A percentile compares a stretch with the other conserved stretches of the same genome.
Evolutionary conservation across 1,140 invertebrate species (phyloP).

Genomic region (Mamestra configurata): DNA sequence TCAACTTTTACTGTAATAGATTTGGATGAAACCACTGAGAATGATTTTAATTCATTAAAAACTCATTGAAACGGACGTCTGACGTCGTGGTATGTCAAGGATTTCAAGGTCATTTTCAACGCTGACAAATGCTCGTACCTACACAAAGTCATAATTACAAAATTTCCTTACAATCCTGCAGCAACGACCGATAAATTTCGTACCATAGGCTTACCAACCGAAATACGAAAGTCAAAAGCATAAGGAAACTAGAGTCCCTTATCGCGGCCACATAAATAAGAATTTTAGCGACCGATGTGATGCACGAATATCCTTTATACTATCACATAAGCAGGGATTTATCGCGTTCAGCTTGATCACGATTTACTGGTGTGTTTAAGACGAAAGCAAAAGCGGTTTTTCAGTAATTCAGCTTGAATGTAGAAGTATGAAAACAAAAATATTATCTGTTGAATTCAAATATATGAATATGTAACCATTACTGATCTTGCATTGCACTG

Average conservation of each 20-base stretch:
- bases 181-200: conserved; percentile 8
- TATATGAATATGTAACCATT: too few relatives aligned
- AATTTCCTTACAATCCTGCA: not conserved
- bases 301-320: conserved; percentile 50
- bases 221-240: conserved; percentile 36
- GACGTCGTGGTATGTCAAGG: too few relatives aligned
- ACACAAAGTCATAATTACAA: not conserved
- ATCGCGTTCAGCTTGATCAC: conserved; percentile 50
- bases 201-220: not conserved
- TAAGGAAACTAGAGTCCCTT: conserved; percentile 51
- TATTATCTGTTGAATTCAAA: too few relatives aligned
- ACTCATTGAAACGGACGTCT: too few relatives aligned
- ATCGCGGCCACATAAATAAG: conserved; percentile 51
- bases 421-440: too few relatives aligned
- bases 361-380: conserved; percentile 33
- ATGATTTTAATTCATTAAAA: too few relatives aligned
- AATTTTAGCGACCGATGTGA: conserved; percentile 49
- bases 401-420: not conserved
- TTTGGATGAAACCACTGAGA: too few relatives aligned
- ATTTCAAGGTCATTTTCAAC: not conserved
- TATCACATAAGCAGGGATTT: conserved; percentile 49
- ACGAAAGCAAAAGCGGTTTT: not conserved
- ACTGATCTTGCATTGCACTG: too few relatives aligned
- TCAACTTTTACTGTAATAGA: too few relatives aligned
- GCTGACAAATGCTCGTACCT: not conserved